Evolutionary conservation across 2,113 vertebrate species (phyloP).

Genomic region (Pelodiscus sinensis): DNA sequence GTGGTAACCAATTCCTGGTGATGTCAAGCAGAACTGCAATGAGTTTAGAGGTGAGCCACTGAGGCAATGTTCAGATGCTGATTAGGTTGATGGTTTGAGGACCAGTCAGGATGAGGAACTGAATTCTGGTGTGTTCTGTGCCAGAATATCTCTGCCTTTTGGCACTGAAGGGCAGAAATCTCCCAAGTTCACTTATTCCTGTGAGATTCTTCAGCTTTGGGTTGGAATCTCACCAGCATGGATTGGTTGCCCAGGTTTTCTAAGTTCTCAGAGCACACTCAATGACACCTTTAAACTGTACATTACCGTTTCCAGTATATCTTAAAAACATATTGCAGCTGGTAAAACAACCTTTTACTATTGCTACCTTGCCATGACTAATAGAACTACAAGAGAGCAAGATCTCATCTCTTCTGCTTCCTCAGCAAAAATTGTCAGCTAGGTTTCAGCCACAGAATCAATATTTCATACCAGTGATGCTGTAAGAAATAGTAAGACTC

Average conservation of each 20-base stretch:
- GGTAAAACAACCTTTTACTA: background rate
- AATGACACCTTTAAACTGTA: background rate
- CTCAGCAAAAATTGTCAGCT: background rate
- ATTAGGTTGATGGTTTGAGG: accelerated
- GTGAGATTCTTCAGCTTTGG: background rate
- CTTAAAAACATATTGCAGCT: background rate
- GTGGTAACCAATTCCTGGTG: background rate
- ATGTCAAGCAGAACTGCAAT: background rate
- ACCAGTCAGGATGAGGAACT: background rate
- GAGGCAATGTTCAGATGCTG: background rate
- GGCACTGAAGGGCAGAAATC: background rate
- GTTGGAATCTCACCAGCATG: background rate
- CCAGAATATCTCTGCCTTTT: background rate
- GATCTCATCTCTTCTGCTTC: background rate
- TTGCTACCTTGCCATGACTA: background rate
- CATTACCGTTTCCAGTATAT: background rate
- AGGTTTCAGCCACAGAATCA: background rate
- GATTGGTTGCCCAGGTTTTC: too few species aligned
- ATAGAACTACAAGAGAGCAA: background rate
- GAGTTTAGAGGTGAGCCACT: background rate
- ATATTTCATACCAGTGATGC: background rate
- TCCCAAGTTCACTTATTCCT: background rate
- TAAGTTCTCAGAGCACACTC: background rate
- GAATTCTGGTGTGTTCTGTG: background rate
- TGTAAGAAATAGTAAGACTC: background rate